These are phyloP conservation scores for Puffinus mauretanicus DNA, from an alignment of 2,113 vertebrate genomes.

Conservation along the genomic window DNA sequence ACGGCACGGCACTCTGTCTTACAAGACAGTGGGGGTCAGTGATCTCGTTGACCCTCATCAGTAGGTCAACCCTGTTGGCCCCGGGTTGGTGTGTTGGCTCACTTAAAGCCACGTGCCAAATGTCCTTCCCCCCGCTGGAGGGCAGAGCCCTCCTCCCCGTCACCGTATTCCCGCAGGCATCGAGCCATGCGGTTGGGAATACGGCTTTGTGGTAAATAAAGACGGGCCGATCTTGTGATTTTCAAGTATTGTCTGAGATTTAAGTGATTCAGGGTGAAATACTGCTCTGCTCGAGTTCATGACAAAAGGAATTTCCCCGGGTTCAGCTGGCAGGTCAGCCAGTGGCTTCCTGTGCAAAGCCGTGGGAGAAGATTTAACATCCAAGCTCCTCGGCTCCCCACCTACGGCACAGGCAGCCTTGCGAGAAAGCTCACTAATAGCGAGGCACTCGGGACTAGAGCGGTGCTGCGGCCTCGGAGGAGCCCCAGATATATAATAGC, in stretches of 20 bases:
- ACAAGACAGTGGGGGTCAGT: no score
- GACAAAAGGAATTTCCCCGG: not conserved
- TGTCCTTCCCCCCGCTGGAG: not conserved
- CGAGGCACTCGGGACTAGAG: not conserved
- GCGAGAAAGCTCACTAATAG: not conserved
- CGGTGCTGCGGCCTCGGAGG: accelerated
- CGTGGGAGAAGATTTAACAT: not conserved
- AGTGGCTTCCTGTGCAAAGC: not conserved
- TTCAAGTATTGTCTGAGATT: not conserved
- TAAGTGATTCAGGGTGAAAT: not conserved
- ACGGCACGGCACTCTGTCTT: not conserved
- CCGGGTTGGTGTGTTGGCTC: not conserved
- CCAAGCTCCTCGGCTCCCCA: not conserved
- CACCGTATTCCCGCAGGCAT: not conserved
- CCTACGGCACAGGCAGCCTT: not conserved
- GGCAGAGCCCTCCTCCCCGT: not conserved
- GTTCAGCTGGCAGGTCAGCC: not conserved
- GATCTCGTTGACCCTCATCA: not conserved
- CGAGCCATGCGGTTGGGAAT: not conserved
- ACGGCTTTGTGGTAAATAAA: not conserved
- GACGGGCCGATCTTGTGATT: not conserved
- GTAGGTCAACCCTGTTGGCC: not conserved
- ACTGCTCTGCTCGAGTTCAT: not conserved
- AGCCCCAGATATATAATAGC: not conserved
- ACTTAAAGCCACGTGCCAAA: not conserved